Evolutionary conservation across 2,888 invertebrate species (phyloP), one percentile per base, ranked within the genome.

Genomic region (Keiferia lycopersicella): DNA sequence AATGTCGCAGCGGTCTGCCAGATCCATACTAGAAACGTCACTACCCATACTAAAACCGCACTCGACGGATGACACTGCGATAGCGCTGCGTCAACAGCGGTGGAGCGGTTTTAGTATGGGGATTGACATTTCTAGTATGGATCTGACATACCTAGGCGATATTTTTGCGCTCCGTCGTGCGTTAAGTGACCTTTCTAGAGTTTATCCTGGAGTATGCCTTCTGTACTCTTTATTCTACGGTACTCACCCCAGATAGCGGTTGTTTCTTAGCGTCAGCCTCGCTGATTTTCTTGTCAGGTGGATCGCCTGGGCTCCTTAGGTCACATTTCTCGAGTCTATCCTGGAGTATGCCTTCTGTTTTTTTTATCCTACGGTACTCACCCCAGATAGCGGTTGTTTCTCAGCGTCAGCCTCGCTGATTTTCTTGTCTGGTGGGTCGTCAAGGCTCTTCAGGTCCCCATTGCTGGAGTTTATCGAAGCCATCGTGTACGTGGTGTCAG

Each of bases 261-360:
- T 90, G 90, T 78, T 89, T 91, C 64, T 92, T 90, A 0, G 91
- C 88, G 65, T 92, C 91, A 0, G 82, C 81, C 11, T 92, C 91
- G 8, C 79, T 75, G 66, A 87, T 68, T 69, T 84, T 88, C 79
- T 88, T 87, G 38, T 91, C 91, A 14, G 87, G 87, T 1, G 87
- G 88, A 61, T 87, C 90, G 0, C 81, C 83, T 0, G 86, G 84
- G 71, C 87, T 84, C 68, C 87, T 86, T 59, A 83, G 71, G 30
- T 87, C 86, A 1, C 86, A 86, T 67, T 18, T 60, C 74, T 85
- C 1, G 87, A 85, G 72, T 88, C 91, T 86, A 92, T 82, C 92
- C 92, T 92, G 60, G 72, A 91, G 80, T 87, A 84, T 51, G 81
- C 26, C 26, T 26, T 26, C 34, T 1, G 34, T 34, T 1, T 7